Conservation (phyloP, 2,888 invertebrate species). For the Sesamia inferens region DNA sequence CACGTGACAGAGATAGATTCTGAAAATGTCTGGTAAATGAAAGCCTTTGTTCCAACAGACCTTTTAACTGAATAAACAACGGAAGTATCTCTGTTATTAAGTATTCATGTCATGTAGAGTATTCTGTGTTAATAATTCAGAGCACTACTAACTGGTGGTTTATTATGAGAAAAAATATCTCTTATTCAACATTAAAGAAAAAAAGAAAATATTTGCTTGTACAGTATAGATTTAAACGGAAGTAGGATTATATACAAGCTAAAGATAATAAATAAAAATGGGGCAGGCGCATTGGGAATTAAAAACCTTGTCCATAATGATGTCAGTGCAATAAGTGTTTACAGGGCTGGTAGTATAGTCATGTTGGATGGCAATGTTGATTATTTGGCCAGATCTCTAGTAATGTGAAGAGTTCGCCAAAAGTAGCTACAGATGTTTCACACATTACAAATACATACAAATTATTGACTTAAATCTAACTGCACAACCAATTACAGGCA, state of each 20-base stretch:
- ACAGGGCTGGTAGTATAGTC: too few relatives aligned
- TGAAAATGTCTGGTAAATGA: neutral
- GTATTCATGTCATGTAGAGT: constrained; percentile 15
- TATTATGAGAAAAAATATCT: constrained; percentile 3
- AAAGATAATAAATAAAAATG: neutral
- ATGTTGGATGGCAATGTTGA: too few relatives aligned
- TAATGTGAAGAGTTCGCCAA: too few relatives aligned
- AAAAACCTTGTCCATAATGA: too few relatives aligned
- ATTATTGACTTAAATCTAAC: too few relatives aligned
- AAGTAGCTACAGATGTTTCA: too few relatives aligned
- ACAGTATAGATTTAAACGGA: neutral
- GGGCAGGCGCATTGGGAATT: too few relatives aligned
- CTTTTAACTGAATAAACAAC: constrained; percentile 11
- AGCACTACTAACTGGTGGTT: neutral
- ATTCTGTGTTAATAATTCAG: constrained; percentile 27
- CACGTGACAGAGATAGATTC: neutral
- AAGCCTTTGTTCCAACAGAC: neutral
- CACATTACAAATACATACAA: too few relatives aligned
- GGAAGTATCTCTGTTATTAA: constrained; percentile 12
- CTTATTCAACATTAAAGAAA: neutral
- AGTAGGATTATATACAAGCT: neutral
- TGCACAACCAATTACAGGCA: too few relatives aligned
- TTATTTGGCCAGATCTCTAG: too few relatives aligned
- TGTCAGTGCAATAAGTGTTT: too few relatives aligned
- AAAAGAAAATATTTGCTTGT: neutral